phyloP scores from a whole-genome alignment of 2,888 invertebrate genomes.

The Hirtodrosophila trivittata region DNA sequence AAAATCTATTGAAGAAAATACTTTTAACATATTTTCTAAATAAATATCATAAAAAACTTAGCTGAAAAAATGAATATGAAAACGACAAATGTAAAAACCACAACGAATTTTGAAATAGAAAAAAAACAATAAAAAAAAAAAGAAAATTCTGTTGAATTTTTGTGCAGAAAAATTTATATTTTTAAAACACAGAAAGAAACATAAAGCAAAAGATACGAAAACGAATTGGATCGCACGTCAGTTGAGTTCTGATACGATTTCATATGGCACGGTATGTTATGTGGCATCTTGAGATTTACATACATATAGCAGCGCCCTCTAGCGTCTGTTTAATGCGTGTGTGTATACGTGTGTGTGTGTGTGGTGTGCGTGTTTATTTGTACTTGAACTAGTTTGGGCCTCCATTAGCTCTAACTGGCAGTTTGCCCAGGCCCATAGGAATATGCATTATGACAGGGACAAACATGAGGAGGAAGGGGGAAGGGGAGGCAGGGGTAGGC shows the following conservation, averaged over 20 bases:
- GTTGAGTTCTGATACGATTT: constrained; percentile 24
- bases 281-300: constrained; percentile 23
- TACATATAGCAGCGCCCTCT: constrained; percentile 44
- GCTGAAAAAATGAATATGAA: neutral
- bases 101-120: too few relatives aligned
- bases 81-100: neutral
- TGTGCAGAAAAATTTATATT: constrained; percentile 44
- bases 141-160: constrained; percentile 19
- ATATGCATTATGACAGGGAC: constrained; percentile 52
- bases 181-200: constrained; percentile 31
- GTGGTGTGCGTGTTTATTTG: constrained; percentile 37
- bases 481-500: neutral
- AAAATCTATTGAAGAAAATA: too few relatives aligned
- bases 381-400: constrained; percentile 67
- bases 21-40: too few relatives aligned
- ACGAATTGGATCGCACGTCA: constrained; percentile 23
- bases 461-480: too few relatives aligned
- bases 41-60: neutral
- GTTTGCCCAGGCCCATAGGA: constrained; percentile 61
- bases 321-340: constrained; percentile 15
- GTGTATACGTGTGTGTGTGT: neutral
- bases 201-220: constrained; percentile 6
- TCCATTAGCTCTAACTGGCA: constrained; percentile 62
- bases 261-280: neutral
- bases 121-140: neutral